Evolutionary conservation across 2,797 vertebrate genomes (phyloP).

Genomic region (Peromyscus melanophrys): DNA sequence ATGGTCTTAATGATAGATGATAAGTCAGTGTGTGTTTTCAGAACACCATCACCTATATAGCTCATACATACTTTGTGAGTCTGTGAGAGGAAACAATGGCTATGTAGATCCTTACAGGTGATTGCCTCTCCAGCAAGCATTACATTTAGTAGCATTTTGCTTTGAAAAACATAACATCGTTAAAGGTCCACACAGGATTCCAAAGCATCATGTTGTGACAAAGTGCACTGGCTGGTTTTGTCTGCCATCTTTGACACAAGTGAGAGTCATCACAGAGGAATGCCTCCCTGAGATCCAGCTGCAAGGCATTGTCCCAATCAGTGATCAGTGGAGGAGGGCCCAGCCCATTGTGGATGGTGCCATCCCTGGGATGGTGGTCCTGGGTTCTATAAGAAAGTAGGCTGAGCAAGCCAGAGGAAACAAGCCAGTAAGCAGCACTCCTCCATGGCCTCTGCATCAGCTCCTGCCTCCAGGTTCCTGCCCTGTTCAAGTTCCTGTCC

Average conservation of each 20-base stretch:
- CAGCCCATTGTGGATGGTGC: not conserved
- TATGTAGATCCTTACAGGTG: not conserved
- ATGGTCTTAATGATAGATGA: constrained; percentile 13
- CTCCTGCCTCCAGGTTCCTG: not conserved
- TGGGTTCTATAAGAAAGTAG: not conserved
- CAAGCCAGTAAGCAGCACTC: not conserved
- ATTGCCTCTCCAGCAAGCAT: constrained; percentile 9
- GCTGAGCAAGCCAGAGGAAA: not conserved
- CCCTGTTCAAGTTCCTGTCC: not conserved
- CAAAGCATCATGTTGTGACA: not conserved
- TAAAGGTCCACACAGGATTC: not conserved
- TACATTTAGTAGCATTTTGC: not conserved
- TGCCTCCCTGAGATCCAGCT: not conserved
- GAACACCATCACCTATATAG: constrained; percentile 39
- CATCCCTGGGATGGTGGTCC: not conserved
- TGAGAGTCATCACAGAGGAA: not conserved
- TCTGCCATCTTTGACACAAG: not conserved
- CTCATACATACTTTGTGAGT: not conserved
- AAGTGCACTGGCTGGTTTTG: not conserved
- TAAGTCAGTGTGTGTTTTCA: not conserved
- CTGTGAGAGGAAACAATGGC: not conserved
- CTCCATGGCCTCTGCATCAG: not conserved
- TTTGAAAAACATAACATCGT: not conserved
- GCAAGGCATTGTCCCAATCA: not conserved
- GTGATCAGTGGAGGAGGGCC: not conserved